Percentiles rank a stretch among this genome's conserved stretches.
Conservation (phyloP, 2,113 vertebrate species). For the Calypte anna region DNA sequence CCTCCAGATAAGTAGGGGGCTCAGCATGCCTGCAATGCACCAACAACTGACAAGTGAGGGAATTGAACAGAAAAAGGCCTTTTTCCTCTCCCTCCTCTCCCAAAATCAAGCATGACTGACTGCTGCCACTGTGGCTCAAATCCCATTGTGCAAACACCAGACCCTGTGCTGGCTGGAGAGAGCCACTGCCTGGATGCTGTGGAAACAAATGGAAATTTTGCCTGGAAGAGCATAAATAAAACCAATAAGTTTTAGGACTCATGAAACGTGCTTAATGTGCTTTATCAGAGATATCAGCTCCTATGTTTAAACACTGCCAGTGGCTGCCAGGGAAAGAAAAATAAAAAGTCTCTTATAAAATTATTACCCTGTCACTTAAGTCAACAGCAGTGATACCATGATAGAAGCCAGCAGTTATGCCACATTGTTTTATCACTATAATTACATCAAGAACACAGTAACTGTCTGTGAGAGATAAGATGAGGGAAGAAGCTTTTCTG, state of each 20-base stretch:
- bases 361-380: conserved; percentile 80
- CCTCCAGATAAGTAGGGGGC: background rate
- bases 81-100: background rate
- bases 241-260: conserved; percentile 28
- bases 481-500: conserved; percentile 68
- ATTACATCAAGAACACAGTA: conserved; percentile 81
- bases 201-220: conserved; percentile 14
- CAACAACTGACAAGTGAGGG: accelerated
- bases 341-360: conserved; percentile 76
- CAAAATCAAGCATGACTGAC: background rate
- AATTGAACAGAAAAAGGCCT: background rate
- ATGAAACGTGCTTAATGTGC: conserved; percentile 30
- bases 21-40: background rate
- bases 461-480: conserved; percentile 81
- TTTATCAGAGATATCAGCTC: conserved; percentile 49
- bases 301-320: conserved; percentile 48
- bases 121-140: background rate
- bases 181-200: background rate
- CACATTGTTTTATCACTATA: conserved; percentile 82
- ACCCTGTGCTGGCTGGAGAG: background rate
- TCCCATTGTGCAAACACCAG: background rate
- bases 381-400: conserved; percentile 73
- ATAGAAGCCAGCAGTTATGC: conserved; percentile 76
- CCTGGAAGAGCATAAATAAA: conserved; percentile 46
- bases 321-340: conserved; percentile 67